A percentile compares a stretch with the other conserved stretches of the same genome.
Evolutionary conservation across 2,888 invertebrate species (phyloP).

Genomic region (Neria commutata): DNA sequence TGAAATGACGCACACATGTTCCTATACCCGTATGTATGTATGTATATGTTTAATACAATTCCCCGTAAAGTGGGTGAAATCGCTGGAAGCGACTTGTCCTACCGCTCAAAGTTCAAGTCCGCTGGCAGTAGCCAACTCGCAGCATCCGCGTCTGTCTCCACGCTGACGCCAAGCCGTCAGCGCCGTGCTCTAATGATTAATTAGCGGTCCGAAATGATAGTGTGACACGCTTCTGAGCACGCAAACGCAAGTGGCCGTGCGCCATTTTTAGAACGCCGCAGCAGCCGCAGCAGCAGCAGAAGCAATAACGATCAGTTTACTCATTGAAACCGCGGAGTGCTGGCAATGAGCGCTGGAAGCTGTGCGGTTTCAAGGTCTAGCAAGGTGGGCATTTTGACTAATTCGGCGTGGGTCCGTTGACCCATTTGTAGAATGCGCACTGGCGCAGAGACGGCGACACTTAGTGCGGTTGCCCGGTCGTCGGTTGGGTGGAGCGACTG

Average conservation of each 20-base stretch:
- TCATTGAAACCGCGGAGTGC: neutral
- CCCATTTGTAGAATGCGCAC: slow-evolving; percentile 40
- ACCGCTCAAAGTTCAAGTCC: neutral
- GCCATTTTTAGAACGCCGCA: too few relatives aligned
- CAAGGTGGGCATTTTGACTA: slow-evolving; percentile 53
- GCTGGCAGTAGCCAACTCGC: neutral
- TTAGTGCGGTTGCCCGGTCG: slow-evolving; percentile 5
- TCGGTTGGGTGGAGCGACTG: slow-evolving; percentile 20
- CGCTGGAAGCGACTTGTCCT: slow-evolving; percentile 42
- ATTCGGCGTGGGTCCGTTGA: slow-evolving; percentile 53
- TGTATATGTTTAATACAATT: slow-evolving; percentile 38
- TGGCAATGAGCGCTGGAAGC: neutral
- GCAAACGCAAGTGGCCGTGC: too few relatives aligned
- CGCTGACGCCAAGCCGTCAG: slow-evolving; percentile 9
- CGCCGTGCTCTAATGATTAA: too few relatives aligned
- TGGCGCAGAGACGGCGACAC: too few relatives aligned
- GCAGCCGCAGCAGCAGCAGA: too few relatives aligned
- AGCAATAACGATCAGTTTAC: too few relatives aligned
- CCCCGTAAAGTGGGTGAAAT: slow-evolving; percentile 48
- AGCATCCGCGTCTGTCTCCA: slow-evolving; percentile 24
- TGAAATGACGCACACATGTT: slow-evolving; percentile 8
- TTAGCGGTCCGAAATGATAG: too few relatives aligned
- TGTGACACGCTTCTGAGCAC: too few relatives aligned
- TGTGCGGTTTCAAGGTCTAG: slow-evolving; percentile 50
- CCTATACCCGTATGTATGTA: slow-evolving; percentile 5